Evolutionary conservation across 2,797 vertebrate species (phyloP).

Genomic region (Pyrocephalus nanus): DNA sequence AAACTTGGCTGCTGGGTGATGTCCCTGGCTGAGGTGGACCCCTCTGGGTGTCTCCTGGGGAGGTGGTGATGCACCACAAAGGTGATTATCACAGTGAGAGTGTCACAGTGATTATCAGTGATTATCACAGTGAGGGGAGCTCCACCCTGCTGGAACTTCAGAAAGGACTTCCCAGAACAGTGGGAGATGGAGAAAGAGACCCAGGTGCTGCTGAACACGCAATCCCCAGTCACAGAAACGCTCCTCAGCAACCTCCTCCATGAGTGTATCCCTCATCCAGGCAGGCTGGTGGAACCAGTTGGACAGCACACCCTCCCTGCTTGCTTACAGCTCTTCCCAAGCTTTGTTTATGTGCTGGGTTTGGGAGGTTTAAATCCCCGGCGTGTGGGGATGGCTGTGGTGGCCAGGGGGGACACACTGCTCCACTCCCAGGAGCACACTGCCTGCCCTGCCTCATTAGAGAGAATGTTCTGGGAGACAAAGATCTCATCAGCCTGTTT

Average conservation of each 20-base stretch:
- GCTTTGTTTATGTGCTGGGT: not conserved
- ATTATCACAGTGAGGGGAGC: not conserved
- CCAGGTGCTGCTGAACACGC: not conserved
- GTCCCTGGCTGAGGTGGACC: not conserved
- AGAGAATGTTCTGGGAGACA: not conserved
- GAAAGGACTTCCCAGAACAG: not conserved
- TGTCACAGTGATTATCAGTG: no score
- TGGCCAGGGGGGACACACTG: accelerated
- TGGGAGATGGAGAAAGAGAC: not conserved
- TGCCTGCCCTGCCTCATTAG: not conserved
- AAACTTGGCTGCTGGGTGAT: not conserved
- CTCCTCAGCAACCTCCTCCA: not conserved
- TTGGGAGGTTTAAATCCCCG: not conserved
- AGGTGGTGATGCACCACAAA: not conserved
- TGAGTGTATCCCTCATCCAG: not conserved
- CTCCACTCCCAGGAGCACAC: not conserved
- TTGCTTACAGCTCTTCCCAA: not conserved
- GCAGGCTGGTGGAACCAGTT: not conserved
- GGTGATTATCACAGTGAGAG: not conserved
- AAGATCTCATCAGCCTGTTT: not conserved
- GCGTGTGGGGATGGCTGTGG: accelerated
- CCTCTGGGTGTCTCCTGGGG: not conserved
- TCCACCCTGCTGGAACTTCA: not conserved
- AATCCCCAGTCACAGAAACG: accelerated
- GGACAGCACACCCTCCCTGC: not conserved